Evolutionary conservation across 2,888 invertebrate genomes (phyloP).

Genomic region (Archips crataeganus): DNA sequence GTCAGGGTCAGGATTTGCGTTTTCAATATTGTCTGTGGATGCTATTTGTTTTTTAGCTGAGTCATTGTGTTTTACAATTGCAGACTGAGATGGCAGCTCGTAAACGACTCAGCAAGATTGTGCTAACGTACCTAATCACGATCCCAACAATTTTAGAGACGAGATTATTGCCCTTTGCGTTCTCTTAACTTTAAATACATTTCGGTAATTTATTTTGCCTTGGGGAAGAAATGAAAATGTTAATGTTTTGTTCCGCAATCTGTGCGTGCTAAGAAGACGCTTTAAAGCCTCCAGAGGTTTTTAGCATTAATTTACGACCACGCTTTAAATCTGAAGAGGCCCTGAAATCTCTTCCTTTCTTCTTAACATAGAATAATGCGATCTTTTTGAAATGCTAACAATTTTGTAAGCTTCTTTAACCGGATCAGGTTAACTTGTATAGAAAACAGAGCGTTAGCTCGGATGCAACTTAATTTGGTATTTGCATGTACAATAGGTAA

Average conservation of each 20-base stretch:
- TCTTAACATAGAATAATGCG: conserved; percentile 3
- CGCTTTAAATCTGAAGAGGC: conserved; percentile 11
- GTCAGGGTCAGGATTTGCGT: conserved; percentile 16
- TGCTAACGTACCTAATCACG: conserved; percentile 21
- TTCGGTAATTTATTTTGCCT: conserved; percentile 18
- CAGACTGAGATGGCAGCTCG: conserved; percentile 6
- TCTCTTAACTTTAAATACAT: conserved; percentile 3
- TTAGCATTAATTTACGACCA: conserved; percentile 28
- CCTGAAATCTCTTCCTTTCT: conserved; percentile 17
- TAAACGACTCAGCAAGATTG: conserved; percentile 24
- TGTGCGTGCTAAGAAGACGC: conserved; percentile 14
- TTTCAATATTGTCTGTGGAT: conserved; percentile 39
- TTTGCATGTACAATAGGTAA: conserved; percentile 8
- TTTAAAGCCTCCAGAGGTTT: conserved; percentile 13
- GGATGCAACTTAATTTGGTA: conserved; percentile 6
- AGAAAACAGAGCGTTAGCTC: not conserved
- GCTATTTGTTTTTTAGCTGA: conserved; percentile 25
- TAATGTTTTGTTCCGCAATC: conserved; percentile 10
- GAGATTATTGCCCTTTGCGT: conserved; percentile 9
- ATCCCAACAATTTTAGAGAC: conserved; percentile 6
- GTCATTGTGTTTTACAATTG: conserved; percentile 25
- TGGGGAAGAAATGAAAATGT: conserved; percentile 14
- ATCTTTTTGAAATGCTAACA: not conserved
- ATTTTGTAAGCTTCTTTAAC: not conserved
- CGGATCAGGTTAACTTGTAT: not conserved